These are phyloP conservation scores for Belonocnema kinseyi DNA, from an alignment of 1,140 invertebrate genomes.

Conservation along the genomic window DNA sequence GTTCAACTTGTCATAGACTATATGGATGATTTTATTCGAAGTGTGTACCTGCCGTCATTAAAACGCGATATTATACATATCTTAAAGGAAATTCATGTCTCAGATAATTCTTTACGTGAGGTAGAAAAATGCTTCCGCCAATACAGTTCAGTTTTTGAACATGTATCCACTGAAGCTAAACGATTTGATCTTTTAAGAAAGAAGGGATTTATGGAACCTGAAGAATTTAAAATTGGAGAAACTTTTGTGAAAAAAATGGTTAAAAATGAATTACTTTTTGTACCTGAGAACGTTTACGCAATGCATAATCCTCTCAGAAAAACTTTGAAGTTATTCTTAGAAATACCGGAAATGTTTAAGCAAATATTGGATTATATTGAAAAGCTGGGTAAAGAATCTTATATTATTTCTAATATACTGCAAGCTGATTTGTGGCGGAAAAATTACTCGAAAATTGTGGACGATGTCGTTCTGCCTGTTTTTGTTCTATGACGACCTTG, in stretches of 20 bases:
- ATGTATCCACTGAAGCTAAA: slow-evolving; percentile 28
- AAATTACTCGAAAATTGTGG: too few species aligned
- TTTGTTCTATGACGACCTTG: too few species aligned
- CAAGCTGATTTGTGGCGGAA: neutral
- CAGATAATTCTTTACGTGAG: neutral
- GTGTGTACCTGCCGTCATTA: slow-evolving; percentile 7
- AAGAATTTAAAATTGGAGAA: slow-evolving; percentile 8
- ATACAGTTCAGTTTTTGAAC: neutral
- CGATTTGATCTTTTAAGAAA: slow-evolving; percentile 27
- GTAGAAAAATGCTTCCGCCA: slow-evolving; percentile 4
- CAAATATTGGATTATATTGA: slow-evolving; percentile 39
- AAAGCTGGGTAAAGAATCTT: slow-evolving; percentile 31
- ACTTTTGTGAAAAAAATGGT: slow-evolving; percentile 18
- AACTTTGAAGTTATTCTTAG: slow-evolving; percentile 39
- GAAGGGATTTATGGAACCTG: neutral
- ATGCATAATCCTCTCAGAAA: slow-evolving; percentile 34
- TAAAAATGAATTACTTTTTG: neutral
- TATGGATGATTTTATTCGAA: slow-evolving; percentile 25
- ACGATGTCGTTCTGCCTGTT: too few species aligned
- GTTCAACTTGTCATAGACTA: slow-evolving; percentile 12
- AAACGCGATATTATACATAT: slow-evolving; percentile 12
- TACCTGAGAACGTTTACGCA: neutral
- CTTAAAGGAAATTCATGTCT: slow-evolving; percentile 14
- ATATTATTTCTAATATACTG: slow-evolving; percentile 40
- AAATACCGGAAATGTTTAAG: slow-evolving; percentile 5